phyloP scores from a whole-genome alignment of 2,888 invertebrate genomes.

The Rotaria sp. region DNA sequence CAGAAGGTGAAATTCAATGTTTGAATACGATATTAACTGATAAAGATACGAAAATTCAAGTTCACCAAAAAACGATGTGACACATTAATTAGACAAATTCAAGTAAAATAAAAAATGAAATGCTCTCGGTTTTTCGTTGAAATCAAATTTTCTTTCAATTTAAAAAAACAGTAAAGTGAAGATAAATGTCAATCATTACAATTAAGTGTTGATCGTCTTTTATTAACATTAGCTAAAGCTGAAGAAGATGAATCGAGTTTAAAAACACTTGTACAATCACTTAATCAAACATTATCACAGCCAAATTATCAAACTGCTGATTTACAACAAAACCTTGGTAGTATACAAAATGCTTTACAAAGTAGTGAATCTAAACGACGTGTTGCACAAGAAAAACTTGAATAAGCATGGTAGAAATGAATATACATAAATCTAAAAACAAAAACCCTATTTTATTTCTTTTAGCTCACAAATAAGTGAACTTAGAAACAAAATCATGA shows the following conservation, averaged over 20 bases:
- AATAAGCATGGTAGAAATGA: constrained; percentile 49
- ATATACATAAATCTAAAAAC: too few species aligned
- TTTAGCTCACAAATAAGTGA: constrained; percentile 47
- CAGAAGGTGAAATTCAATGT: constrained; percentile 81
- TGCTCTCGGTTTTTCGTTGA: too few species aligned
- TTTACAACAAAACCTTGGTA: constrained; percentile 67
- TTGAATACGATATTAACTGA: constrained; percentile 78
- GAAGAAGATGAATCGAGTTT: constrained; percentile 73
- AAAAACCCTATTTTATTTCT: too few species aligned
- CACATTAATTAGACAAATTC: constrained; percentile 30
- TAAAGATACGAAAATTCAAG: constrained; percentile 69
- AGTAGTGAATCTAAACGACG: constrained; percentile 78
- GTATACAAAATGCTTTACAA: constrained; percentile 68
- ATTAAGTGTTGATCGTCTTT: constrained; percentile 80
- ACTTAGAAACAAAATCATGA: constrained; percentile 54
- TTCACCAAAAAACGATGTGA: constrained; percentile 46
- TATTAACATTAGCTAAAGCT: constrained; percentile 73
- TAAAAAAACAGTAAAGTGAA: constrained; percentile 64
- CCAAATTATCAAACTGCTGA: constrained; percentile 66
- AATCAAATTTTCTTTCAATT: too few species aligned
- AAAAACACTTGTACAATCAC: constrained; percentile 61
- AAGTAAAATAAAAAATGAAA: not conserved
- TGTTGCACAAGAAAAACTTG: constrained; percentile 72
- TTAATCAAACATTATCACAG: constrained; percentile 66
- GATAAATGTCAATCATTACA: constrained; percentile 80